Base-by-base conservation (phyloP, 2,888 invertebrate species). In the Poecilus cupreus region DNA sequence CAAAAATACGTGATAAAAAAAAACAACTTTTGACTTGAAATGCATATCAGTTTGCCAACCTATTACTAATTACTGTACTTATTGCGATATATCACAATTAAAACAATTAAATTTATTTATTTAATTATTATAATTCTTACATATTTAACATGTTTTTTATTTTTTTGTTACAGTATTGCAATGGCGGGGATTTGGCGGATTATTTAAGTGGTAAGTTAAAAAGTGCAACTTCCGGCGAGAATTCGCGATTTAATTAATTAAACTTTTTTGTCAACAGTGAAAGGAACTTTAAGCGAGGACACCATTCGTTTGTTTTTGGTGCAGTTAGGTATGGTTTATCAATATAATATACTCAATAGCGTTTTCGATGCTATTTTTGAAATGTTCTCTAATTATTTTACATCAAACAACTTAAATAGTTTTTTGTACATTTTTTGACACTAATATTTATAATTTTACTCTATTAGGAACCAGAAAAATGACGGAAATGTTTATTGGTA, bases 181-280 rank as follows among this genome's bases (percentile, higher is more conserved):
- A 99, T 92, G 98, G 98, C 70, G 99, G 99, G 20, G 99, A 99
- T 90, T 91, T 99, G 89, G 98, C 98, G 18, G 99, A 99, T 91
- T 99, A 99, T 91, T 92, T 99, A 84, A 94, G 94, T 88, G 94
- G 94, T 93, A 88, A 88, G 88, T 86, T n/a, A 75, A 68, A 39
- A 32, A 57, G 16, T 18, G 18, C 0, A 18, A n/a, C 20, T 18
- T 18, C 51, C 18, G 51, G 3, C n/a, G 8, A 2, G n/a, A n/a
- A 6, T 2, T 46, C 13, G 4, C 46, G 2, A 37, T 37, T 46
- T 5, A 32, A 5, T 32, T 6, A 32, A 32, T 32, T 32, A 5
- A 32, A 32, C 32, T 37, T 18, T 68, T 37, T 37, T 68, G 32
- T 68, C 90, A 90, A 80, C 88, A 93, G 94, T 94, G 68, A 98